Evolutionary conservation across 53 echinoderm and acorn worm species (phyloP).

Genomic region (Luidia sarsii): DNA sequence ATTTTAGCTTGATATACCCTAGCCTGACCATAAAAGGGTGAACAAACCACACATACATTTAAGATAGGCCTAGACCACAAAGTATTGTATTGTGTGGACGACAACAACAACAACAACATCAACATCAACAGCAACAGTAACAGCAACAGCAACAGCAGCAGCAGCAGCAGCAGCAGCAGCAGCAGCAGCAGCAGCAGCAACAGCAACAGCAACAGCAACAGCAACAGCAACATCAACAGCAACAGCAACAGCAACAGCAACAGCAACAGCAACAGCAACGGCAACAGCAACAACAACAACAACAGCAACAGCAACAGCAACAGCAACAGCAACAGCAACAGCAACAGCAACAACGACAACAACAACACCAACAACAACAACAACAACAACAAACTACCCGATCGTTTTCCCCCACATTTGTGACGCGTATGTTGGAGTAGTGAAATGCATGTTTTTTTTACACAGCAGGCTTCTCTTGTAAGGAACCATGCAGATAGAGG

Average conservation of each 20-base stretch:
- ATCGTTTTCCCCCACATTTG: not conserved
- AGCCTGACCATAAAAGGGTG: too few species aligned
- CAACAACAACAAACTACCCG: too few species aligned
- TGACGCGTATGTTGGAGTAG: too few species aligned
- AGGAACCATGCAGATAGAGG: too few species aligned
- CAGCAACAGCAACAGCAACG: not conserved
- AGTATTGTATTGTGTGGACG: too few species aligned
- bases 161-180: not conserved
- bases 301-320: not conserved
- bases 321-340: not conserved
- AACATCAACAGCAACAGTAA: not conserved
- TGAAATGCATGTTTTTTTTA: not conserved
- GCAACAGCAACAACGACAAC: not conserved
- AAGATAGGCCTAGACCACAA: too few species aligned
- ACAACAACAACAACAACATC: not conserved
- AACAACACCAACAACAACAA: too few species aligned
- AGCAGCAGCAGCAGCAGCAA: not conserved
- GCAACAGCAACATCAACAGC: not conserved
- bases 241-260: not conserved
- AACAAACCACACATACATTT: too few species aligned
- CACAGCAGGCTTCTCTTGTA: too few species aligned
- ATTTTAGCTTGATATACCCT: too few species aligned
- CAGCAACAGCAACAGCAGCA: not conserved
- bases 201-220: not conserved
- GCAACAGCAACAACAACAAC: not conserved